Evolutionary conservation across 2,113 vertebrate species (phyloP).

Genomic region (Muntiacus muntjak): DNA sequence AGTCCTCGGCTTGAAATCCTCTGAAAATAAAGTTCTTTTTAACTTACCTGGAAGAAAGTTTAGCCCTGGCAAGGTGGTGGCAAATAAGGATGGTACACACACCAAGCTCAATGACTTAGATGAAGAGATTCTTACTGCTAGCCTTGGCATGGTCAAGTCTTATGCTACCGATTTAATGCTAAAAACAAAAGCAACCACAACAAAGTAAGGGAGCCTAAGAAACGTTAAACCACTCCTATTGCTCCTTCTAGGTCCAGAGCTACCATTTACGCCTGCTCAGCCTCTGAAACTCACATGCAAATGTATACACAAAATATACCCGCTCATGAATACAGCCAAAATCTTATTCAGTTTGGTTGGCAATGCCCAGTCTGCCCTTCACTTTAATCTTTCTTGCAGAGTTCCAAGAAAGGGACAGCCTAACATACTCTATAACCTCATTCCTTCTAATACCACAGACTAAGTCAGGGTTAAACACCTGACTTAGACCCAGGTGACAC

Average conservation of each 20-base stretch:
- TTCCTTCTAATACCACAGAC: not conserved
- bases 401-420: not conserved
- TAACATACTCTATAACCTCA: not conserved
- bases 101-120: not conserved
- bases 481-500: not conserved
- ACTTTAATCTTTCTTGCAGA: not conserved
- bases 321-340: not conserved
- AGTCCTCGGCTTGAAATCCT: not conserved
- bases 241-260: not conserved
- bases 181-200: slow-evolving; percentile 9
- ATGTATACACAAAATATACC: not conserved
- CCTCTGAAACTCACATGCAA: not conserved
- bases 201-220: slow-evolving; percentile 6
- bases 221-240: not conserved
- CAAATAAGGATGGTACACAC: not conserved
- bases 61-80: not conserved
- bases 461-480: not conserved
- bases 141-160: not conserved
- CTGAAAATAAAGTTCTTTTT: slow-evolving; percentile 11
- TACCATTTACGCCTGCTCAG: not conserved
- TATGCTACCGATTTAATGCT: not conserved
- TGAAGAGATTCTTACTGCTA: not conserved
- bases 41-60: not conserved
- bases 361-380: not conserved
- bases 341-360: not conserved